Base-by-base conservation (phyloP, 2,797 vertebrate genomes). In the Chloroceryle amazona region DNA sequence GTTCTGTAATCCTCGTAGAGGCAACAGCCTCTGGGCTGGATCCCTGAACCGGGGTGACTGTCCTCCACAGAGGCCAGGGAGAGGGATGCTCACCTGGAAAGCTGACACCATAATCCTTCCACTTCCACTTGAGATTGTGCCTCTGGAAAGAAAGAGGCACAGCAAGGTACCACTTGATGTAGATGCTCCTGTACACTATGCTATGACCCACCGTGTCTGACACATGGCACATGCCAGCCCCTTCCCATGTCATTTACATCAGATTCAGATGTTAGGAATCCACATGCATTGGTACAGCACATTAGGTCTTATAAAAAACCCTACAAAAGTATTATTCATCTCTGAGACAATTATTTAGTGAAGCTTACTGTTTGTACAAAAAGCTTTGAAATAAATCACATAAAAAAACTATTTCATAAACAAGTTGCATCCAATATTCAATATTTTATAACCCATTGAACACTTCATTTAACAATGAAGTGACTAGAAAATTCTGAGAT, bases 391-490 rank as follows among this genome's bases (percentile, higher is more conserved):
- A 91, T 61, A 70, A 74, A 46, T 22, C 47, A 51, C 16, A 37
- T 75, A 70, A 74, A 96, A 87, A 87, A 41, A 9, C 13, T 63
- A 78, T 58, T 92, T 85, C 37, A 65, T 26, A 67, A 87, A 11
- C 23, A 83, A 65, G 4, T 42, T 49, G 25, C 7, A 31, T 22
- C 5, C 54, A 65, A 19, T n/a, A 61, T 58, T 71, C 74, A 89
- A 47, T 58, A 63, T 19, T 93, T 76, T 51, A 51, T 73, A 91
- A 68, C 3, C 16, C 14, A 52, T 55, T 39, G 63, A 81, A 60
- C 15, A 29, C 11, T 90, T 81, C 5, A 42, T 60, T 60, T 84
- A 52, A 74, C 37, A 71, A 65, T 29, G 0, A 33, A 80, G 7
- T 62, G 74, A 61, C 21, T 21, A 63, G 31, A 85, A 74, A 46